Evolutionary conservation across 2,113 vertebrate species (phyloP), one percentile per base, ranked within the genome.

Genomic region (Lophotis ruficrista): DNA sequence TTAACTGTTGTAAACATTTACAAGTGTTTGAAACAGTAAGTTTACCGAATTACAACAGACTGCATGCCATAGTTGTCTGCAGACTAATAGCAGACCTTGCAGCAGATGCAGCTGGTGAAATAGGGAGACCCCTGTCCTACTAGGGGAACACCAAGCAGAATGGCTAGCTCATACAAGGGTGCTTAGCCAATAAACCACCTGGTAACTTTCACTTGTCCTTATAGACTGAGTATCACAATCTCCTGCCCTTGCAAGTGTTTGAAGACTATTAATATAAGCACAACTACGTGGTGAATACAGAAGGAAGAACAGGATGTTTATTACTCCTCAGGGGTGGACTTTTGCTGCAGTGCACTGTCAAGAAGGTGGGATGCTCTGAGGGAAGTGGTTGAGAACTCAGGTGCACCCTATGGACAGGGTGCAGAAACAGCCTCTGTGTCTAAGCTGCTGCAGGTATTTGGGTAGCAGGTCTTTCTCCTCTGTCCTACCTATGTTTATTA

Each of bases 71-170:
- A 35, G 19, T 38, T 71, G 28, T 81, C 78, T 15, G 35, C 37
- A 75, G 70, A 43, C 48, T 60, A n/a, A 68, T 43, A 35, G 27
- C 51, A 93, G 61, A 43, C 18, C 2, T 20, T 76, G 62, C 62
- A 80, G 7, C 45, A 64, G 70, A 35, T 30, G 57, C 3, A 57
- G 33, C 12, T 33, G 10, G 35, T 71, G 62, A 65, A 72, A 38
- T 1, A 37, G 35, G 43, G 43, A 66, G 33, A 58, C 18, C 2
- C 1, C 15, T 68, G 31, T 68, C 35, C 57, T 64, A 0, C 1
- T 2, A 53, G 37, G 20, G 41, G 17, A 69, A 9, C 7, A 7
- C 14, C 45, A 47, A 62, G 38, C 48, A 72, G 48, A 51, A 43
- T 43, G 66, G 53, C 38, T 35, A 41, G 41, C 38, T 93, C 17